phyloP scores from a whole-genome alignment of 2,888 invertebrate species.

The Diplazon laetatorius region DNA sequence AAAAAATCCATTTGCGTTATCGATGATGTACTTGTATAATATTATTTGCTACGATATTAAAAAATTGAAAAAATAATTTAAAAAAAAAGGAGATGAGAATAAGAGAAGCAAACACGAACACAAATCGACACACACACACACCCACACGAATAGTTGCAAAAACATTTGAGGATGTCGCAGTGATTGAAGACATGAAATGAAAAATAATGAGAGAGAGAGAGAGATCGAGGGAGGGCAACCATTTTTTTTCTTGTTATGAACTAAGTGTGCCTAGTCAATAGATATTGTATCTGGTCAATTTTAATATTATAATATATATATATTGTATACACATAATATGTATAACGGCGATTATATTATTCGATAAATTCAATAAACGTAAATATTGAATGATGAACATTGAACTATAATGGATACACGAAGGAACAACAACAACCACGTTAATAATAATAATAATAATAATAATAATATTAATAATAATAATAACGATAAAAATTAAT shows the following conservation, averaged over 20 bases:
- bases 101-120: conserved; percentile 48
- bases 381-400: conserved; percentile 71
- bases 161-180: conserved; percentile 65
- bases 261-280: conserved; percentile 88
- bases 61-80: conserved; percentile 28
- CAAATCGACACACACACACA: conserved; percentile 30
- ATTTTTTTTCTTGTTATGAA: conserved; percentile 86
- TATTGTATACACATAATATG: too few relatives aligned
- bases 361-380: conserved; percentile 76
- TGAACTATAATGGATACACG: conserved; percentile 72
- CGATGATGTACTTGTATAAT: conserved; percentile 67
- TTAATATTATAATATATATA: conserved; percentile 81
- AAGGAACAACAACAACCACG: conserved; percentile 60
- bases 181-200: conserved; percentile 43
- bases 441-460: conserved; percentile 50
- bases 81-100: conserved; percentile 28
- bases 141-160: conserved; percentile 64
- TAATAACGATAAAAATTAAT: conserved; percentile 57
- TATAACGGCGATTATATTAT: conserved; percentile 79
- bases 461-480: conserved; percentile 51
- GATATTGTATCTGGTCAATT: conserved; percentile 85
- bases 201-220: conserved; percentile 58
- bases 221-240: conserved; percentile 69
- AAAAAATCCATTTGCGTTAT: conserved; percentile 70
- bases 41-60: conserved; percentile 48